Evolutionary conservation across 2,888 invertebrate genomes (phyloP).

Genomic region (Agrenia bidenticulata): DNA sequence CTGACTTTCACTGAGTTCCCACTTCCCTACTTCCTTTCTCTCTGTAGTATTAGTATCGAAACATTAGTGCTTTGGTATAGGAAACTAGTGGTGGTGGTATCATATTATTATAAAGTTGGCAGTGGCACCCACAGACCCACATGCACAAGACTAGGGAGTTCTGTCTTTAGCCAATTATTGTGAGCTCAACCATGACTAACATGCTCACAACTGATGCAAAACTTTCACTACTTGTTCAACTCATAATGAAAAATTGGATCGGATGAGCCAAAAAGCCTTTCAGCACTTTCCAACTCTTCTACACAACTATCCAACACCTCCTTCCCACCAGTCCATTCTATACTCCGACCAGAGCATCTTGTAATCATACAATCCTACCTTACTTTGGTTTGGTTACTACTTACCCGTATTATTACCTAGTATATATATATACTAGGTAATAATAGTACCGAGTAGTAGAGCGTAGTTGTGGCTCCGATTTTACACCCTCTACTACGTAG

Average conservation of each 20-base stretch:
- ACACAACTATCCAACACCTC: neutral
- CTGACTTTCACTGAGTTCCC: slow-evolving; percentile 12
- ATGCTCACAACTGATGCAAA: slow-evolving; percentile 25
- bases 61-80: neutral
- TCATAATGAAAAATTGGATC: slow-evolving; percentile 41
- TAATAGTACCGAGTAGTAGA: no score
- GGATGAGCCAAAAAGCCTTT: slow-evolving; percentile 22
- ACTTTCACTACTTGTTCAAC: slow-evolving; percentile 31
- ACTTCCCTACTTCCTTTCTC: neutral
- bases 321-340: neutral
- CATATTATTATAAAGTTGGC: neutral
- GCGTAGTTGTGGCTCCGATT: no score
- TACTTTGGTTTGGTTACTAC: no score
- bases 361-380: no score
- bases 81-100: neutral
- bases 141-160: no score
- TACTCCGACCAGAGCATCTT: no score
- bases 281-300: slow-evolving; percentile 10
- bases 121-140: no score
- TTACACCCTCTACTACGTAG: no score
- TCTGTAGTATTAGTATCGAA: neutral
- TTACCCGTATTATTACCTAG: no score
- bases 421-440: no score
- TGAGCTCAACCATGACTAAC: slow-evolving; percentile 25
- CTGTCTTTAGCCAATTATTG: slow-evolving; percentile 24